Conservation (phyloP, 2,888 invertebrate species). For the Parnassius glacialis region DNA sequence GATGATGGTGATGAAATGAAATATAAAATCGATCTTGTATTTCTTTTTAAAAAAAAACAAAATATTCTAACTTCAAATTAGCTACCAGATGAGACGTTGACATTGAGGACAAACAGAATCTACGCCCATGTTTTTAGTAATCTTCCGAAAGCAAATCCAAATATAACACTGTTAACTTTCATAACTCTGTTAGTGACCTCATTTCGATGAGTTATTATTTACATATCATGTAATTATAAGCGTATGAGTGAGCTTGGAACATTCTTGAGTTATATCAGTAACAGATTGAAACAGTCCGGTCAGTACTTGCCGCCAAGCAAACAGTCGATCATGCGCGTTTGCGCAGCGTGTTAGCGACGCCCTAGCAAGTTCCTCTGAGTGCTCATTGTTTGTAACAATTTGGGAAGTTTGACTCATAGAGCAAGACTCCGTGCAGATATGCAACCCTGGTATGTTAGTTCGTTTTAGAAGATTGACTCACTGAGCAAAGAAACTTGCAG, state of each 20-base stretch:
- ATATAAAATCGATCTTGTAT: too few relatives aligned
- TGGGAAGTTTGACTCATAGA: conserved; percentile 11
- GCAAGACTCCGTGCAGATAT: conserved; percentile 1
- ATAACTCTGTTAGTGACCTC: too few relatives aligned
- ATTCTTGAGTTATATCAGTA: conserved; percentile 27
- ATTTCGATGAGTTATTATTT: too few relatives aligned
- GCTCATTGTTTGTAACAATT: conserved; percentile 10
- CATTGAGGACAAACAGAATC: too few relatives aligned
- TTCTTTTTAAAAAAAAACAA: too few relatives aligned
- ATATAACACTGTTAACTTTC: too few relatives aligned
- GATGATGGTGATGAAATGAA: too few relatives aligned
- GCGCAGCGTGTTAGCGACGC: conserved; percentile 50
- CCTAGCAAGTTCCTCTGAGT: conserved; percentile 20
- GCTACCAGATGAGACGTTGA: too few relatives aligned
- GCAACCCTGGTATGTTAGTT: background rate
- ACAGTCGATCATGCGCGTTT: conserved; percentile 59
- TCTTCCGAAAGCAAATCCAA: too few relatives aligned
- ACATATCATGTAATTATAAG: too few relatives aligned
- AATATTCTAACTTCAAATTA: too few relatives aligned
- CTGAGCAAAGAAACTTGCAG: background rate
- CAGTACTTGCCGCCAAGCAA: conserved; percentile 62
- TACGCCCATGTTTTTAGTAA: too few relatives aligned
- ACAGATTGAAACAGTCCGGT: conserved; percentile 41
- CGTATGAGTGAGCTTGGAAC: conserved; percentile 14
- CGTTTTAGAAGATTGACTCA: conserved; percentile 2